A percentile compares a stretch with the other conserved stretches of the same genome.
phyloP scores from a whole-genome alignment of 2,888 invertebrate genomes.

The Synergus umbraculus region DNA sequence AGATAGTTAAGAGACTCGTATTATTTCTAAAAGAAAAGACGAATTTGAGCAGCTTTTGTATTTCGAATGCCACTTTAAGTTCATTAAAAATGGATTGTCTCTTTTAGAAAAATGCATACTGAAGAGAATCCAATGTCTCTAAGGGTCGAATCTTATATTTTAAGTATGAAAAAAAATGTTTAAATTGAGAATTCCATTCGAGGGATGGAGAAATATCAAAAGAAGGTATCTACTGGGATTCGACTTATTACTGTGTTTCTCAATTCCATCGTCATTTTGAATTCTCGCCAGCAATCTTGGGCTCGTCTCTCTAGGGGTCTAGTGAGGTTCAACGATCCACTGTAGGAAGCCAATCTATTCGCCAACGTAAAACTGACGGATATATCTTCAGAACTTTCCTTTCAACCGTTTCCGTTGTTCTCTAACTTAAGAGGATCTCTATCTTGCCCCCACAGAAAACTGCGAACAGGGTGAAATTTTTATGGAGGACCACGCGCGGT shows the following conservation, averaged over 20 bases:
- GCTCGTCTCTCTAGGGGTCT: conserved; percentile 16
- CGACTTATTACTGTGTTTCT: conserved; percentile 27
- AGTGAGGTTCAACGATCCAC: no score
- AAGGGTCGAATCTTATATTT: no score
- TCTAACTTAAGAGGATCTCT: no score
- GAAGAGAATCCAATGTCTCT: no score
- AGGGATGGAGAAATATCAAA: conserved; percentile 16
- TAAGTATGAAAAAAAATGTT: background rate
- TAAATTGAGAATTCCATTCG: conserved; percentile 22
- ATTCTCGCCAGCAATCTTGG: conserved; percentile 33
- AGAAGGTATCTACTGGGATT: conserved; percentile 26
- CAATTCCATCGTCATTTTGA: conserved; percentile 23
- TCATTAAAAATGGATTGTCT: no score
- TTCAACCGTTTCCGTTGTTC: background rate
- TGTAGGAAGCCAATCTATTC: conserved; percentile 17
- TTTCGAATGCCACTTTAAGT: no score
- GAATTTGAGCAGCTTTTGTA: no score
- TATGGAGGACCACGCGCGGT: background rate
- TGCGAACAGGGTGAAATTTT: background rate
- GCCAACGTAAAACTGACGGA: conserved; percentile 8
- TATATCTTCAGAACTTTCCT: conserved; percentile 1
- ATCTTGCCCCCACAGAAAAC: background rate
- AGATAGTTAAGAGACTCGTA: no score
- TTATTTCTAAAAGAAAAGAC: no score
- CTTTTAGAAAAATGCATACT: background rate